A percentile compares a stretch with the other conserved stretches of the same genome.
Evolutionary conservation across 2,113 vertebrate species (phyloP).

Genomic region (Cavia aperea): DNA sequence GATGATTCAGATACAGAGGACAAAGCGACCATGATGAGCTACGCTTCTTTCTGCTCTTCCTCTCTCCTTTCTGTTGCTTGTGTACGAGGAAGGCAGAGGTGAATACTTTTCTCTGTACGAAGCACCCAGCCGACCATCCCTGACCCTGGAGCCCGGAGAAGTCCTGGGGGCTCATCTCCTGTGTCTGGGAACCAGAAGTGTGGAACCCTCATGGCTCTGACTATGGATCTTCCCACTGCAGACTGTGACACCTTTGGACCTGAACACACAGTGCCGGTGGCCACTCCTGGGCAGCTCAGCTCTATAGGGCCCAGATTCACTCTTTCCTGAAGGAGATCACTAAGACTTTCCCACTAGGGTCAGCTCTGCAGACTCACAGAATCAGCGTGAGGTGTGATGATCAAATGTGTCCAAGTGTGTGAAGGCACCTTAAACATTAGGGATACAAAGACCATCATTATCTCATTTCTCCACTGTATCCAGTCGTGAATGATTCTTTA

Average conservation of each 20-base stretch:
- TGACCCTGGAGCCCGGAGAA: not conserved
- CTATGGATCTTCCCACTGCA: accelerated
- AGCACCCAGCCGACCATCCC: too few species aligned
- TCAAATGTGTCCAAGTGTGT: too few species aligned
- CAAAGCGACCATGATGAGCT: not conserved
- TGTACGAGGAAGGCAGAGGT: not conserved
- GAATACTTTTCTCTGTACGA: not conserved
- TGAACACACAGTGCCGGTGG: not conserved
- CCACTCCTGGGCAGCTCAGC: not conserved
- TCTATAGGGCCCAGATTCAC: not conserved
- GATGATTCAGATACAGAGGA: constrained; percentile 8
- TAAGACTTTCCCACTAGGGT: accelerated
- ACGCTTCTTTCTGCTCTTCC: not conserved
- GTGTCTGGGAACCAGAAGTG: not conserved
- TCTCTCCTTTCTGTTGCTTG: not conserved
- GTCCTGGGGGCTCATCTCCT: not conserved
- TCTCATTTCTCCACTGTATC: not conserved
- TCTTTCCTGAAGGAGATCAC: not conserved
- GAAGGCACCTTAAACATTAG: not conserved
- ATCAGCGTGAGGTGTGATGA: not conserved
- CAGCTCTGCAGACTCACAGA: not conserved
- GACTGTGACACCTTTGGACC: not conserved
- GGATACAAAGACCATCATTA: not conserved
- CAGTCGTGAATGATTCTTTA: not conserved
- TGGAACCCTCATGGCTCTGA: not conserved